These are phyloP conservation scores for Stichodactyla mertensii DNA, from an alignment of 64 coral and sea anemone genomes.

Conservation along the genomic window DNA sequence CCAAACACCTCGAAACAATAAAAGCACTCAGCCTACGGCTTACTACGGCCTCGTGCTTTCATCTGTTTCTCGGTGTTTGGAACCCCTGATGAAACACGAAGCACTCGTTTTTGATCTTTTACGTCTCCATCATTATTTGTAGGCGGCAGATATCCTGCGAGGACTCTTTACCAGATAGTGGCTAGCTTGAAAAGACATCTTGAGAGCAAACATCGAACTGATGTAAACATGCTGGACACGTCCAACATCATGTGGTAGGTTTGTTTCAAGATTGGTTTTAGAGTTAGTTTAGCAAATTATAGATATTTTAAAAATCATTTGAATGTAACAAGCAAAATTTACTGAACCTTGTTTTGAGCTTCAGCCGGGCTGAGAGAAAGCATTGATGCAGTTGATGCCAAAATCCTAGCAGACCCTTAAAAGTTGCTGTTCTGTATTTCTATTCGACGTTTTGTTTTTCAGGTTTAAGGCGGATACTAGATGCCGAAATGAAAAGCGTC, in stretches of 20 bases:
- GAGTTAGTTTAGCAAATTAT: neutral
- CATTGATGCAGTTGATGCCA: too few species aligned
- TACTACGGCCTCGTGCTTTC: too few species aligned
- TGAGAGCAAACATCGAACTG: neutral
- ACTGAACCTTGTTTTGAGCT: too few species aligned
- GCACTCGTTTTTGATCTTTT: too few species aligned
- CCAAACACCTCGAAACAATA: too few species aligned
- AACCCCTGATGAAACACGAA: too few species aligned
- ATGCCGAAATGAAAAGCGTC: constrained; percentile 23
- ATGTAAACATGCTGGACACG: constrained; percentile 10
- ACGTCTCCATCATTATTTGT: neutral
- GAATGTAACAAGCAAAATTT: neutral
- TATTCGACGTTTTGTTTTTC: neutral
- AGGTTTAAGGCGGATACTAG: constrained; percentile 12
- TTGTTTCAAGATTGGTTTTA: neutral
- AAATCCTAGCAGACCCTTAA: too few species aligned
- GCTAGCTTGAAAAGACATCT: neutral
- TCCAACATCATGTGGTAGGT: neutral
- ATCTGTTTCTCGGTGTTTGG: too few species aligned
- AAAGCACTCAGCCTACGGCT: too few species aligned
- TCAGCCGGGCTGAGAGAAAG: too few species aligned
- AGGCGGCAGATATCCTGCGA: neutral
- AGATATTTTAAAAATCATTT: neutral
- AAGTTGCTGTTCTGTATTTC: neutral
- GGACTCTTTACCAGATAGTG: neutral